Conservation (phyloP, 2,888 invertebrate species). For the Agonopterix arenella region DNA sequence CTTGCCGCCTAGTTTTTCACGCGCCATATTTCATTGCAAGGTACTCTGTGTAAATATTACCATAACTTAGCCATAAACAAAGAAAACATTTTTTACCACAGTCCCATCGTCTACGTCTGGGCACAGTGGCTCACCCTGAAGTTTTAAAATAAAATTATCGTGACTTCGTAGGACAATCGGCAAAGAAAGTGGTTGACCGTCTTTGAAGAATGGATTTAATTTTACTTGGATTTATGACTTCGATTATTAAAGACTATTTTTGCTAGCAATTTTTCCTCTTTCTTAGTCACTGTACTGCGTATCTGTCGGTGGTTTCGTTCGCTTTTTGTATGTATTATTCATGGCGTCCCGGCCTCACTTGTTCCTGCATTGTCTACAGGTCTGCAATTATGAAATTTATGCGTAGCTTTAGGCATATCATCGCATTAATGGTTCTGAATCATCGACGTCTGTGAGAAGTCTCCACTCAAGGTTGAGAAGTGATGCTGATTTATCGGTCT, state of each 20-base stretch:
- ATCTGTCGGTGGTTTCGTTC: conserved; percentile 40
- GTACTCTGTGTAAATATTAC: conserved; percentile 13
- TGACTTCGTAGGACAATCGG: conserved; percentile 13
- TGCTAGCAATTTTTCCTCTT: no score
- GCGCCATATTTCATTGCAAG: conserved; percentile 8
- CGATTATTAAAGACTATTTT: no score
- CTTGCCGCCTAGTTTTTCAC: conserved; percentile 8
- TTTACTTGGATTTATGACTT: no score
- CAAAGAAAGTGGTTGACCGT: conserved; percentile 14
- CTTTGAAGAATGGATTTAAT: conserved; percentile 10
- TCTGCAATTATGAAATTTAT: conserved; percentile 70
- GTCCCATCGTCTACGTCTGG: conserved; percentile 18
- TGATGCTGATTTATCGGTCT: conserved; percentile 65
- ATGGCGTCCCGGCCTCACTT: conserved; percentile 54
- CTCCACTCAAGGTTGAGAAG: conserved; percentile 53
- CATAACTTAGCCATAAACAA: conserved; percentile 23
- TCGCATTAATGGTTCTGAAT: conserved; percentile 50
- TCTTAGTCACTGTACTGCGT: conserved; percentile 16
- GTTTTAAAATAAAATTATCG: conserved; percentile 45
- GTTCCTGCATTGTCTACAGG: conserved; percentile 68
- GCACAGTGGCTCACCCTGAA: conserved; percentile 42
- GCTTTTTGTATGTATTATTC: conserved; percentile 65
- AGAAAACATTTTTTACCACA: conserved; percentile 24
- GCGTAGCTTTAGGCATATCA: conserved; percentile 63
- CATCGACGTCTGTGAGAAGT: conserved; percentile 35